phyloP scores from a whole-genome alignment of 2,888 invertebrate genomes.

The Nomada flava region DNA sequence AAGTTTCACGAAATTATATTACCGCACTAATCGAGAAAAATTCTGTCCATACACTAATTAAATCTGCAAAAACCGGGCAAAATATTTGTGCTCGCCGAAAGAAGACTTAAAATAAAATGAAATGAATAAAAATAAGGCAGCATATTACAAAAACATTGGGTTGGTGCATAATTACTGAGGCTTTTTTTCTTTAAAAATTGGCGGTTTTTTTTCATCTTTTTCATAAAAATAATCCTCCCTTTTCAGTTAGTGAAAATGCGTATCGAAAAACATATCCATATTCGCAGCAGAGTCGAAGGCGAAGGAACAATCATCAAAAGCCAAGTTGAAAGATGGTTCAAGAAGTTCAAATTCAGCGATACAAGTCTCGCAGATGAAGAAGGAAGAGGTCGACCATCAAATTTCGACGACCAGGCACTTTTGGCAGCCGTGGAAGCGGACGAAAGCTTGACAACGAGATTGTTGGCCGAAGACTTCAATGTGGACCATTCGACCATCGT shows the following conservation, averaged over 20 bases:
- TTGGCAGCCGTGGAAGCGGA: slow-evolving; percentile 11
- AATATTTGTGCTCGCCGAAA: too few relatives aligned
- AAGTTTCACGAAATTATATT: too few relatives aligned
- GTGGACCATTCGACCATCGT: slow-evolving; percentile 14
- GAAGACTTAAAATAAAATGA: too few relatives aligned
- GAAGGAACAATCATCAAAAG: slow-evolving; percentile 27
- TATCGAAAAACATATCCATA: slow-evolving; percentile 1
- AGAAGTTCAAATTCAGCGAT: slow-evolving; percentile 22
- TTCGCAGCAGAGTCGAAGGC: slow-evolving; percentile 2
- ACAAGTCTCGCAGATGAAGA: slow-evolving; percentile 8
- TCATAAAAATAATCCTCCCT: neutral
- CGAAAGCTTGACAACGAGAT: slow-evolving; percentile 20
- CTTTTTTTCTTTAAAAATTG: neutral
- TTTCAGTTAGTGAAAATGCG: neutral
- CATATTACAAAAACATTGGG: too few relatives aligned
- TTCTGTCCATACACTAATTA: too few relatives aligned
- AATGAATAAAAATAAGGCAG: too few relatives aligned
- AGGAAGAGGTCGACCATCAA: slow-evolving; percentile 1
- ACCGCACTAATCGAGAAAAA: too few relatives aligned
- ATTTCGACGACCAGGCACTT: slow-evolving; percentile 10
- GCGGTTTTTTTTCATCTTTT: neutral
- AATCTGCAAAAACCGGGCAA: too few relatives aligned
- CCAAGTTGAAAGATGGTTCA: slow-evolving; percentile 12
- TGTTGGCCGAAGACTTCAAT: slow-evolving; percentile 16
- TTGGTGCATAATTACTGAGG: neutral